Evolutionary conservation across 2,113 vertebrate genomes (phyloP).

Genomic region (Thunnus maccoyii): DNA sequence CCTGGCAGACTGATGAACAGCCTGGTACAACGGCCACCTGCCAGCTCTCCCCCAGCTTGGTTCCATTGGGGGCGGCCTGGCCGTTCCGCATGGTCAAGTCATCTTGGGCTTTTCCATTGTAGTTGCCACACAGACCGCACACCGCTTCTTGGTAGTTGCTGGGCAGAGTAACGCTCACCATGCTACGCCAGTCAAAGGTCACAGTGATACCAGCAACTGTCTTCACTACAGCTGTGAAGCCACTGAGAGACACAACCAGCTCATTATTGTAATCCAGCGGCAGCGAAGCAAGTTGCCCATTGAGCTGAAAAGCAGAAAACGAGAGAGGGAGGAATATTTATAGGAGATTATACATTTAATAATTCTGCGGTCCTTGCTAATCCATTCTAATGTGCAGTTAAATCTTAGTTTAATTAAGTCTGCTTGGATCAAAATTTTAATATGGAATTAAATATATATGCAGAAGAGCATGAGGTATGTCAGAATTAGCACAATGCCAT

Average conservation of each 20-base stretch:
- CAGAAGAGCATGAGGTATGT: conserved; percentile 48
- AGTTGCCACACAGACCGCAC: conserved; percentile 80
- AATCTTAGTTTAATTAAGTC: conserved; percentile 72
- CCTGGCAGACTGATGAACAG: conserved; percentile 71
- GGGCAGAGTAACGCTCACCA: conserved; percentile 62
- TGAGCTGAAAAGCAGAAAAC: conserved; percentile 63
- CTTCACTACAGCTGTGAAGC: conserved; percentile 67
- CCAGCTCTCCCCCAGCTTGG: conserved; percentile 73
- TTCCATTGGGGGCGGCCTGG: conserved; percentile 28
- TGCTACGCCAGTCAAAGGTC: conserved; percentile 77
- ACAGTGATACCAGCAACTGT: conserved; percentile 75
- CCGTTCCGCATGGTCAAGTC: conserved; percentile 68
- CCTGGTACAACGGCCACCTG: conserved; percentile 47
- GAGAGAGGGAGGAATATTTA: conserved; percentile 49
- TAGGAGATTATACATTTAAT: conserved; percentile 70
- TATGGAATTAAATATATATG: conserved; percentile 71
- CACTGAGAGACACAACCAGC: conserved; percentile 63
- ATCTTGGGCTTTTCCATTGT: conserved; percentile 69
- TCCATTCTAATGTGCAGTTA: conserved; percentile 71
- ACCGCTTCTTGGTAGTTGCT: conserved; percentile 66
- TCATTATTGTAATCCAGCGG: conserved; percentile 68
- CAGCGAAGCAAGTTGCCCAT: conserved; percentile 68
- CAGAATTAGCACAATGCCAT: conserved; percentile 65
- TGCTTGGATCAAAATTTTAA: conserved; percentile 66
- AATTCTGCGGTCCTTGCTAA: conserved; percentile 67